A percentile compares a stretch with the other conserved stretches of the same genome.
Evolutionary conservation across 2,113 vertebrate genomes (phyloP).

Genomic region (Hirundichthys speculiger): DNA sequence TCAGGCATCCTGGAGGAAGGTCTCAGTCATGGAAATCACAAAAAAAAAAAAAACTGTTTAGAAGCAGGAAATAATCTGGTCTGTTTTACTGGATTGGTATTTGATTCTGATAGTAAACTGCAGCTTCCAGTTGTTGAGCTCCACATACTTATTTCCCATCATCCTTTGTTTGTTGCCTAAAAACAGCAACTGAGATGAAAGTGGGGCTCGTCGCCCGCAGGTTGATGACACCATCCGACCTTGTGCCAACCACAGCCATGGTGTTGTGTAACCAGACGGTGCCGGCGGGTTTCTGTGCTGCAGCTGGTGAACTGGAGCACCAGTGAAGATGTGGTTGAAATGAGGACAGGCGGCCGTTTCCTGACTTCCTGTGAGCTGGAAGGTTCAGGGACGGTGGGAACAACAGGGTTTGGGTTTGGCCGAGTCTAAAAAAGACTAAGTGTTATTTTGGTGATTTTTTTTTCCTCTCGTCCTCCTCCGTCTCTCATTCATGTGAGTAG

Average conservation of each 20-base stretch:
- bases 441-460: constrained; percentile 30
- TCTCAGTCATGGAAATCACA: too few species aligned
- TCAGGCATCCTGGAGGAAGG: background rate
- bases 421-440: too few species aligned
- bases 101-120: too few species aligned
- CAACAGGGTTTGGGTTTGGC: constrained; percentile 20
- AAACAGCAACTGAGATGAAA: background rate
- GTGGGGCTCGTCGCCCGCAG: constrained; percentile 1
- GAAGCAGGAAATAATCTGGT: too few species aligned
- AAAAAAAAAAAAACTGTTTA: too few species aligned
- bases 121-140: too few species aligned
- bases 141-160: too few species aligned
- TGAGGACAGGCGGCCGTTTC: constrained; percentile 37
- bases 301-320: constrained; percentile 46
- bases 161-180: too few species aligned
- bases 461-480: constrained; percentile 39
- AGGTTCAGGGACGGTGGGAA: background rate
- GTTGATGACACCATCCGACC: constrained; percentile 1
- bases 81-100: too few species aligned
- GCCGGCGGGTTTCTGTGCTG: constrained; percentile 45
- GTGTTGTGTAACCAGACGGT: constrained; percentile 49
- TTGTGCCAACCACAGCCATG: too few species aligned
- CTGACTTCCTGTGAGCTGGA: constrained; percentile 7
- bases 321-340: constrained; percentile 15
- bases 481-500: constrained; percentile 57